Percentiles rank a stretch among this genome's conserved stretches.
Evolutionary conservation across 2,888 invertebrate genomes (phyloP).

Genomic region (Erebia palarica): DNA sequence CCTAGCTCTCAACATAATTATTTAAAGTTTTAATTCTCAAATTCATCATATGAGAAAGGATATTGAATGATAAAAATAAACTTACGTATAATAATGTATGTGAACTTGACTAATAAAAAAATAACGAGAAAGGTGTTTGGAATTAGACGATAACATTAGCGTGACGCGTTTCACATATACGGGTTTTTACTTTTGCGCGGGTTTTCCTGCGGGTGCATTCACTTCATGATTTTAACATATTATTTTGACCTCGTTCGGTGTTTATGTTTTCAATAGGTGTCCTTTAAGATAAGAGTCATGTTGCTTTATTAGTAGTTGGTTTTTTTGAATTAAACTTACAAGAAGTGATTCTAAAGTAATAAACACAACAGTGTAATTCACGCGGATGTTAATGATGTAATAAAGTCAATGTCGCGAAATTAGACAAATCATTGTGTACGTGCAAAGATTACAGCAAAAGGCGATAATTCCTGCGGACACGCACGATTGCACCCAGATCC

Average conservation of each 20-base stretch:
- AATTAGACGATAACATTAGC: not conserved
- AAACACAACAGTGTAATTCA: not conserved
- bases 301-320: not conserved
- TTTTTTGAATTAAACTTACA: constrained; percentile 23
- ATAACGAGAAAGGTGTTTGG: constrained; percentile 1
- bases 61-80: too few species aligned
- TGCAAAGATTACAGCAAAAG: constrained; percentile 30
- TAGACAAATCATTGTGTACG: constrained; percentile 19
- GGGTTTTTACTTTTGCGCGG: not conserved
- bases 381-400: constrained; percentile 2
- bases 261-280: not conserved
- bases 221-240: not conserved
- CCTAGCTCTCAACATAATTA: too few species aligned
- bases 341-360: not conserved
- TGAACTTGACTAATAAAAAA: too few species aligned
- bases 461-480: constrained; percentile 39
- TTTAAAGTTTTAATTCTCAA: too few species aligned
- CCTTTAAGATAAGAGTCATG: not conserved
- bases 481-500: constrained; percentile 47
- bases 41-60: too few species aligned
- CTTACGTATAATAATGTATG: too few species aligned
- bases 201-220: constrained; percentile 4
- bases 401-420: constrained; percentile 27
- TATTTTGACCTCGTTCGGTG: not conserved
- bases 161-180: not conserved